phyloP scores from a whole-genome alignment of 92 coral and sea anemone species.

The Metridium senile region DNA sequence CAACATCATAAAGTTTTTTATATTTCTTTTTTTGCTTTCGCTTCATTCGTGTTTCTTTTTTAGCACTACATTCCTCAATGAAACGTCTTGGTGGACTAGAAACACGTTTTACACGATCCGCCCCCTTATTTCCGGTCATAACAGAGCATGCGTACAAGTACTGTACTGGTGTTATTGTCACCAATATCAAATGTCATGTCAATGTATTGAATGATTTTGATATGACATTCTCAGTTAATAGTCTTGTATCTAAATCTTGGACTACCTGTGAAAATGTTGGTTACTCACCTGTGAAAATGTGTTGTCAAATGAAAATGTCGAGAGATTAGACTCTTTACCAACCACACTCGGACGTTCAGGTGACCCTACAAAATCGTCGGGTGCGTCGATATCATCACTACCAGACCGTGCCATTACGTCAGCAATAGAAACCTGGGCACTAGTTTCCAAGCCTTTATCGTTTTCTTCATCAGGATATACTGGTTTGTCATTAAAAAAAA shows the following conservation, averaged over 20 bases:
- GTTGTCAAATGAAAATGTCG: slow-evolving; percentile 21
- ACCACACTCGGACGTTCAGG: slow-evolving; percentile 11
- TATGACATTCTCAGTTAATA: not conserved
- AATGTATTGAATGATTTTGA: too few relatives aligned
- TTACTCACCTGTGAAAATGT: slow-evolving; percentile 1
- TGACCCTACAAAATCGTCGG: slow-evolving; percentile 2
- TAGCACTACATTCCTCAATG: too few relatives aligned
- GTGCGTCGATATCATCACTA: not conserved
- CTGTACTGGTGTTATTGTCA: too few relatives aligned
- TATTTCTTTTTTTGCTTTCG: too few relatives aligned
- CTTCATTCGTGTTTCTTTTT: too few relatives aligned
- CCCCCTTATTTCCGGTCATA: too few relatives aligned
- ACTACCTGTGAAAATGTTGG: not conserved
- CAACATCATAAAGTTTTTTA: too few relatives aligned
- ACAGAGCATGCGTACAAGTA: too few relatives aligned
- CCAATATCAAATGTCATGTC: too few relatives aligned
- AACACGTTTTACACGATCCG: too few relatives aligned
- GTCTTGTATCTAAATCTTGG: not conserved
- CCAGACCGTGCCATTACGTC: not conserved
- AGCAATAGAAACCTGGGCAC: not conserved
- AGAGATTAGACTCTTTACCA: slow-evolving; percentile 27
- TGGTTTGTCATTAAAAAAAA: not conserved
- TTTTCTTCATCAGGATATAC: not conserved
- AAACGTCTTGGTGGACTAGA: too few relatives aligned
- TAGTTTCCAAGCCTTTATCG: not conserved